A percentile compares a stretch with the other conserved stretches of the same genome.
phyloP scores from a whole-genome alignment of 2,797 vertebrate genomes.

The Amniataba percoides region DNA sequence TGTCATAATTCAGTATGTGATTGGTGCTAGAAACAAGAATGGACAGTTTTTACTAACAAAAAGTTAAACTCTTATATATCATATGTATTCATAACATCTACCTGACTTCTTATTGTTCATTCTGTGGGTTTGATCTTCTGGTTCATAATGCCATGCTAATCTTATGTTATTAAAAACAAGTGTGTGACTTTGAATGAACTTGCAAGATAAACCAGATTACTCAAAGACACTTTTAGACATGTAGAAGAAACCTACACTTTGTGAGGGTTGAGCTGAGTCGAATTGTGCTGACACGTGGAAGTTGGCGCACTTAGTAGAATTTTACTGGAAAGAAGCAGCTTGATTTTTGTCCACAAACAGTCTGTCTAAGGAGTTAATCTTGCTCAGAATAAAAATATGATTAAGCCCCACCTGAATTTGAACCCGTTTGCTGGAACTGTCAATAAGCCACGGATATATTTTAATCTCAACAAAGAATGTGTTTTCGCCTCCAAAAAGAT shows the following conservation, averaged over 20 bases:
- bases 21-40: neutral
- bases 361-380: constrained; percentile 12
- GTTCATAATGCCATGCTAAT: neutral
- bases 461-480: constrained; percentile 37
- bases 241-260: neutral
- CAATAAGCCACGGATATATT: constrained; percentile 38
- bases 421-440: constrained; percentile 35
- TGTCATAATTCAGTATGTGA: neutral
- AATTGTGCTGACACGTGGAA: neutral
- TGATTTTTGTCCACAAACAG: neutral
- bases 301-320: neutral
- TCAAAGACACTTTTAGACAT: neutral
- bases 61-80: neutral
- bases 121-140: neutral
- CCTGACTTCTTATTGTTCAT: neutral
- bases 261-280: neutral
- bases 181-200: neutral
- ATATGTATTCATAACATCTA: neutral
- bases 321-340: neutral
- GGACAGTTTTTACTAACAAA: neutral
- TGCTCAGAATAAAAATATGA: constrained; percentile 9
- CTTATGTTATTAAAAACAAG: neutral
- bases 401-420: constrained; percentile 33
- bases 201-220: neutral
- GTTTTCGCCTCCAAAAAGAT: constrained; percentile 32